Conservation (phyloP, 1,140 invertebrate species). For the Protaetia brevitarsis region DNA sequence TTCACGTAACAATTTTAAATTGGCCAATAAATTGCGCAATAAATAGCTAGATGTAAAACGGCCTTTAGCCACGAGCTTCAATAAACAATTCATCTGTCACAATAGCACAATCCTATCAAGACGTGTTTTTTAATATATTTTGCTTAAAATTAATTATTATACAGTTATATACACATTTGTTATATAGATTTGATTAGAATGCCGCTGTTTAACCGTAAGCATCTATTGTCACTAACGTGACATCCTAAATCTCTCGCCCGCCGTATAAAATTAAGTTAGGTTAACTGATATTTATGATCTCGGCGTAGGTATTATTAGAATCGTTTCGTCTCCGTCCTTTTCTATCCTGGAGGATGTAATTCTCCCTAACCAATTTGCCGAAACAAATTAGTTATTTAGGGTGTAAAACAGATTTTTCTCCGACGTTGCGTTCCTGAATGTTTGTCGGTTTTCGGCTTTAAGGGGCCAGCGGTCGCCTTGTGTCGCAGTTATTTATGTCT, state of each 20-base stretch:
- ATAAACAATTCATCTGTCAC: too few species aligned
- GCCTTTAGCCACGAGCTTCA: too few species aligned
- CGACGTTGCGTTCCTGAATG: background rate
- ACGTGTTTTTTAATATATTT: too few species aligned
- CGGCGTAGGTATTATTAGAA: conserved; percentile 16
- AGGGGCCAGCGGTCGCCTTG: background rate
- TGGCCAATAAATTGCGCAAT: too few species aligned
- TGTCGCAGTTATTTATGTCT: background rate
- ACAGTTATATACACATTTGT: too few species aligned
- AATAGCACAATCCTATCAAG: too few species aligned
- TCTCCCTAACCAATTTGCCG: conserved; percentile 28
- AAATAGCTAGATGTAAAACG: too few species aligned
- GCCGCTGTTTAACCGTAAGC: background rate
- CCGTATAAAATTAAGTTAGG: conserved; percentile 13
- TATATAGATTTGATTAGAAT: too few species aligned
- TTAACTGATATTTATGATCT: conserved; percentile 26
- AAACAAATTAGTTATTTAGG: conserved; percentile 28
- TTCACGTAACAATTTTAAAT: too few species aligned
- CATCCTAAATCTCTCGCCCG: background rate
- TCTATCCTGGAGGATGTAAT: background rate
- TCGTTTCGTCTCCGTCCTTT: conserved; percentile 12
- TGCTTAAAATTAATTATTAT: too few species aligned
- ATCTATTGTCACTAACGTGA: background rate
- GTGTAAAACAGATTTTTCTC: conserved; percentile 22
- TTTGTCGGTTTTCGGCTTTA: conserved; percentile 20